Conservation (phyloP, 2,888 invertebrate species). For the Harpalus rufipes region DNA sequence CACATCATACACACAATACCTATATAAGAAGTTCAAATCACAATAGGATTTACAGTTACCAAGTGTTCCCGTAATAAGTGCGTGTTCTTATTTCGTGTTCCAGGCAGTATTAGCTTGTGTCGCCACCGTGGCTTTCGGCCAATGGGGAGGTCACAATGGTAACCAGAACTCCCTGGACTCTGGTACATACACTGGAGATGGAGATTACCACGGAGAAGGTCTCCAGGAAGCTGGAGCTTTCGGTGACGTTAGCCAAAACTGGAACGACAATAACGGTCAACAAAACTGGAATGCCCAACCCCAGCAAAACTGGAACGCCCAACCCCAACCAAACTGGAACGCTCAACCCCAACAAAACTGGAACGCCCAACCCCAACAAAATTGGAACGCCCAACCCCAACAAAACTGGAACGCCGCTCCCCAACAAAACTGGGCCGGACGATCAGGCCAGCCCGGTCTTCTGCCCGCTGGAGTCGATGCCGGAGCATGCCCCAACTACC, state of each 20-base stretch:
- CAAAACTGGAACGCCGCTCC: slow-evolving; percentile 45
- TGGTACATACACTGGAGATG: slow-evolving; percentile 75
- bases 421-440: slow-evolving; percentile 53
- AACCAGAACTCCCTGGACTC: slow-evolving; percentile 73
- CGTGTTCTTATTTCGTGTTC: slow-evolving; percentile 65
- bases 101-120: slow-evolving; percentile 73
- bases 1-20: slow-evolving; percentile 35
- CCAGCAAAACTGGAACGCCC: slow-evolving; percentile 59
- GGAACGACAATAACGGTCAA: slow-evolving; percentile 66
- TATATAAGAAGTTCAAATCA: slow-evolving; percentile 26
- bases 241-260: slow-evolving; percentile 71
- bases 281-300: slow-evolving; percentile 60
- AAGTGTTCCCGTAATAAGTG: slow-evolving; percentile 41
- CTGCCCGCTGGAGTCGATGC: slow-evolving; percentile 76
- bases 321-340: slow-evolving; percentile 52
- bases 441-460: slow-evolving; percentile 70
- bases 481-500: slow-evolving; percentile 76
- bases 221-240: slow-evolving; percentile 76
- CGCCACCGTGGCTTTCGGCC: slow-evolving; percentile 70
- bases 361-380: slow-evolving; percentile 62
- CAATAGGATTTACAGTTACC: slow-evolving; percentile 30
- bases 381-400: slow-evolving; percentile 38
- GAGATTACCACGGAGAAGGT: slow-evolving; percentile 77
- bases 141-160: slow-evolving; percentile 69
- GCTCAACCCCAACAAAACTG: slow-evolving; percentile 54